Base-by-base conservation (phyloP, 2,888 invertebrate species). In the Falcaria lacertinaria region DNA sequence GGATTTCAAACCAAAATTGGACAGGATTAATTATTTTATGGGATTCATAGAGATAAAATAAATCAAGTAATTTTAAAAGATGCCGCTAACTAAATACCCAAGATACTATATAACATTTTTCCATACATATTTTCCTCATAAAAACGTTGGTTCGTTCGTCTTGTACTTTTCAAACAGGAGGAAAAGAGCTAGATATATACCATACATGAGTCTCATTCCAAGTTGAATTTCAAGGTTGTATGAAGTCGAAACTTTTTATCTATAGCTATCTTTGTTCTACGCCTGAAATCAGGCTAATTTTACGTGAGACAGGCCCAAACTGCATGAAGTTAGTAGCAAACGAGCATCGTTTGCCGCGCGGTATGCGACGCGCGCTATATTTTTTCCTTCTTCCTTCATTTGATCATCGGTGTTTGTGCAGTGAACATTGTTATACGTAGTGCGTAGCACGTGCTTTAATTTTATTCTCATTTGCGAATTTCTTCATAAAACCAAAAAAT, bases 381-480 rank as follows among this genome's bases (percentile, higher is more conserved):
- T 81, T 80, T 80, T 77, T 80, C 79, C 74, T 73, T 73, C 75
- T 75, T 83, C 83, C 75, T 78, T 86, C 89, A 89, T 89, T 89
- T 87, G 71, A 78, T 74, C 84, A 71, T 69, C 80, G 78, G 85
- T 85, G 80, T 84, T 86, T 78, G 89, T 86, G 83, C 71, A 60
- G 88, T 86, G 85, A 83, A 73, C 82, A 74, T 82, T 80, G 76
- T 76, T 68, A 62, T 80, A 55, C 74, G 69, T 65, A 68, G 82
- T 83, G 78, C 71, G 75, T 63, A 65, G 71, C 87, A 88, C 89
- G 89, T 88, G 89, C 71, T 72, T 59, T 60, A 56, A 68, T 69
- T 70, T 71, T 60, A 68, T 63, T 64, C 54, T 54, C 61, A 62
- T 60, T 65, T 65, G 50, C 60, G 58, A 69, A 68, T 71, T 68